Percentiles rank a stretch among this genome's conserved stretches.
These are phyloP conservation scores for Octodon degus DNA, from an alignment of 2,113 vertebrate species.

Conservation along the genomic window DNA sequence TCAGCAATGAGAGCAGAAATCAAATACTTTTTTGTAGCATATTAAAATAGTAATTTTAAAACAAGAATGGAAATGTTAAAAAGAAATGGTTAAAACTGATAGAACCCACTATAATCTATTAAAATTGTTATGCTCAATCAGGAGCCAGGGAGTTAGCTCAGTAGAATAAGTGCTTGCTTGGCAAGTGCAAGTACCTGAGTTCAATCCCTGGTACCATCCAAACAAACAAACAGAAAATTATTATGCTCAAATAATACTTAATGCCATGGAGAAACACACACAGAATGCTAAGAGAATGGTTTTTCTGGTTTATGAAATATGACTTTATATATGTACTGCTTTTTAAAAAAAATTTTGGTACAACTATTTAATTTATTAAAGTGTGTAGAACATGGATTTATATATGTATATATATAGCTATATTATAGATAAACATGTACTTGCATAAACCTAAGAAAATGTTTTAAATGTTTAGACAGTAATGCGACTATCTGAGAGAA, in stretches of 20 bases:
- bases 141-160: too few relatives aligned
- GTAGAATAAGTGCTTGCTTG: too few relatives aligned
- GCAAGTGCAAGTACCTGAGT: too few relatives aligned
- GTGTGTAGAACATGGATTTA: neutral
- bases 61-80: neutral
- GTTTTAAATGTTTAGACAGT: constrained; percentile 37
- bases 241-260: constrained; percentile 13
- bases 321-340: neutral
- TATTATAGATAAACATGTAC: neutral
- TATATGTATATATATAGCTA: neutral
- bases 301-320: constrained; percentile 6
- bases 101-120: neutral
- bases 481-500: neutral
- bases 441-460: neutral
- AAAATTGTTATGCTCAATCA: neutral
- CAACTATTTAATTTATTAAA: constrained; percentile 43
- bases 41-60: constrained; percentile 55
- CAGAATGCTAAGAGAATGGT: neutral
- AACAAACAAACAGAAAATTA: too few relatives aligned
- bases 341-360: neutral
- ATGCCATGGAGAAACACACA: neutral
- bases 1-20: constrained; percentile 46
- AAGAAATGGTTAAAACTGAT: constrained; percentile 46
- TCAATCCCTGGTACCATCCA: too few relatives aligned
- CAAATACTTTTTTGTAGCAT: neutral